These are phyloP conservation scores for Varanus salvator DNA, from an alignment of 2,113 vertebrate genomes.

Conservation along the genomic window DNA sequence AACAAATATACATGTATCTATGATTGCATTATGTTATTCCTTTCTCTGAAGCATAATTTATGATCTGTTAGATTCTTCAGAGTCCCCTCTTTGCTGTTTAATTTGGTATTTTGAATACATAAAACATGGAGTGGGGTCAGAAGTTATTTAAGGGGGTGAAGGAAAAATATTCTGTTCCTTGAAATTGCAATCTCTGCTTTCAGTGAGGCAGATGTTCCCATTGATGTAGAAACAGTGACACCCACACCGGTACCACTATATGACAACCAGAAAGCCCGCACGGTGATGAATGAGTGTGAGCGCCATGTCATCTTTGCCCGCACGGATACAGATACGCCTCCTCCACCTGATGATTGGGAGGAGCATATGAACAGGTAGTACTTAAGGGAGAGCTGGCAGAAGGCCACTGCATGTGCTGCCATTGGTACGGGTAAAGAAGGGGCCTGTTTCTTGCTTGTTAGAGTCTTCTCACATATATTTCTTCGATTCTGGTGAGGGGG, in stretches of 20 bases:
- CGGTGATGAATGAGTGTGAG: conserved; percentile 98
- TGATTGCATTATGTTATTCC: neutral
- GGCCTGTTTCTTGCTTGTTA: too few species aligned
- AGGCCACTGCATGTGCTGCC: neutral
- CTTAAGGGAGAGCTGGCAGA: accelerated
- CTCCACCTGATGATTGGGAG: conserved; percentile 96
- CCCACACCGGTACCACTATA: conserved; percentile 88
- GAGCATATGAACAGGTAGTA: conserved; percentile 93
- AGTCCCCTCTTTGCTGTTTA: neutral
- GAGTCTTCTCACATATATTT: too few species aligned
- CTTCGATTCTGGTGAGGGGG: too few species aligned
- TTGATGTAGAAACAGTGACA: conserved; percentile 91
- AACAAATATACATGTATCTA: neutral
- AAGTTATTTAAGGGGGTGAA: too few species aligned
- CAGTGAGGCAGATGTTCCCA: conserved; percentile 89
- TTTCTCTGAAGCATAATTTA: neutral
- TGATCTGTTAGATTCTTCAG: neutral
- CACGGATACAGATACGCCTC: conserved; percentile 91
- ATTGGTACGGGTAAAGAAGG: too few species aligned
- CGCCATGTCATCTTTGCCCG: conserved; percentile 95
- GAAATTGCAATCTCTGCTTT: neutral
- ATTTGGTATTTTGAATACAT: neutral
- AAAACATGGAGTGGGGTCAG: neutral
- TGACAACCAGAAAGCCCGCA: conserved; percentile 95
- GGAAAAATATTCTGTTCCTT: neutral